phyloP scores from a whole-genome alignment of 2,113 vertebrate species.

The Pampusana beccarii region DNA sequence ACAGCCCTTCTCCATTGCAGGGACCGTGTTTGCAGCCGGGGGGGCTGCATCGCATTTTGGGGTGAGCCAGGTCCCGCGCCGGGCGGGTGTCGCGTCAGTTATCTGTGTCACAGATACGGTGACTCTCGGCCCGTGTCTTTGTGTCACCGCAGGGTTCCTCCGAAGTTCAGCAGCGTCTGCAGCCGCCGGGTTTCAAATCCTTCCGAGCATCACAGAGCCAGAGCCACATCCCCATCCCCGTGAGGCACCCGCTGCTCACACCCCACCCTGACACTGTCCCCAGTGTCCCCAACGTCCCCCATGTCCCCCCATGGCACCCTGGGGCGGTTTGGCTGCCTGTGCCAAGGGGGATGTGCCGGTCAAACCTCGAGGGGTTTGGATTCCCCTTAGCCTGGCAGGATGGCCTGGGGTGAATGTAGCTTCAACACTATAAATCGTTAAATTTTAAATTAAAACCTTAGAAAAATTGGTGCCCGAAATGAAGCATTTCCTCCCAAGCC shows the following conservation, averaged over 20 bases:
- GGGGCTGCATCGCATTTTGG: accelerated
- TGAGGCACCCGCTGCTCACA: accelerated
- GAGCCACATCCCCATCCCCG: accelerated
- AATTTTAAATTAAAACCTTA: not conserved
- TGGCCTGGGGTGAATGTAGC: not conserved
- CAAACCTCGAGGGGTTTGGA: accelerated
- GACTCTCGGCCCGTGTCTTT: not conserved
- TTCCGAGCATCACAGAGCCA: accelerated
- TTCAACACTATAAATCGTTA: accelerated
- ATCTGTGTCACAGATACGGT: not conserved
- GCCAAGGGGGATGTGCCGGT: accelerated
- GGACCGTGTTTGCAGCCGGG: accelerated
- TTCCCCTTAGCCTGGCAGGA: not conserved
- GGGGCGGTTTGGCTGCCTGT: accelerated
- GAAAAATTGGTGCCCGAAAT: not conserved
- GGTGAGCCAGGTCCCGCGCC: accelerated
- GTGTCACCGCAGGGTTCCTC: not conserved
- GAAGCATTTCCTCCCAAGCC: not conserved
- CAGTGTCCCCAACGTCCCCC: not conserved
- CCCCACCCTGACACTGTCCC: not conserved
- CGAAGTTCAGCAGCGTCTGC: not conserved
- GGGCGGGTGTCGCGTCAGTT: not conserved
- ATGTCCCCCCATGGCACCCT: accelerated
- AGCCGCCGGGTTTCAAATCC: not conserved
- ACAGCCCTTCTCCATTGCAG: not conserved